Conservation (phyloP, 1,140 invertebrate species). For the Dendrolimus punctatus region DNA sequence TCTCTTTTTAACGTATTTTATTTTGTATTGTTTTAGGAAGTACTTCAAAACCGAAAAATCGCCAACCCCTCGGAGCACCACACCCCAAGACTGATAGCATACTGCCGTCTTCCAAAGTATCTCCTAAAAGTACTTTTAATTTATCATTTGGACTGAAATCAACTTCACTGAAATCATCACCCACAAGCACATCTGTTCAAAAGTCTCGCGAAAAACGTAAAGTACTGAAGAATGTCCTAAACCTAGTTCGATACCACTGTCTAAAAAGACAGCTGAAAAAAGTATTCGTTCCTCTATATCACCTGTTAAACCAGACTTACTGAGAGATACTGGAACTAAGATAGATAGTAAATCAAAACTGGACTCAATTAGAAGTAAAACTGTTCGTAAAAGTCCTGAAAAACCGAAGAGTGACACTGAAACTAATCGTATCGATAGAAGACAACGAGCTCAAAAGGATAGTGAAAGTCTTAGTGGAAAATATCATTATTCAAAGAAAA, state of each 20-base stretch:
- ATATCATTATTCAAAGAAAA: slow-evolving; percentile 69
- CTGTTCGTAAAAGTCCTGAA: slow-evolving; percentile 45
- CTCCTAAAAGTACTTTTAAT: slow-evolving; percentile 50
- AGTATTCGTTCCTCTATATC: slow-evolving; percentile 37
- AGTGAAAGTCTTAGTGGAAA: slow-evolving; percentile 63
- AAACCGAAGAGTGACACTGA: slow-evolving; percentile 57
- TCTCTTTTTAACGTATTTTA: slow-evolving; percentile 6
- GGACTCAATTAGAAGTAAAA: slow-evolving; percentile 34
- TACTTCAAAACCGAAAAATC: slow-evolving; percentile 42
- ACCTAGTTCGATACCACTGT: slow-evolving; percentile 60
- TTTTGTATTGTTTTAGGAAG: slow-evolving; percentile 59
- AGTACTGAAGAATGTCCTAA: slow-evolving; percentile 43
- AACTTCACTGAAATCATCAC: slow-evolving; percentile 32
- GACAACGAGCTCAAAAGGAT: slow-evolving; percentile 62
- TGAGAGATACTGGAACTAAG: slow-evolving; percentile 32
- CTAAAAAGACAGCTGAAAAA: slow-evolving; percentile 50
- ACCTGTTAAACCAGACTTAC: slow-evolving; percentile 45
- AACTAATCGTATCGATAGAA: slow-evolving; percentile 53
- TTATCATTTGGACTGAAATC: slow-evolving; percentile 50
- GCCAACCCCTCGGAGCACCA: slow-evolving; percentile 49
- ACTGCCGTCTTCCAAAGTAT: slow-evolving; percentile 61
- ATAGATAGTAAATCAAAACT: slow-evolving; percentile 42
- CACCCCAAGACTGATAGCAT: slow-evolving; percentile 54
- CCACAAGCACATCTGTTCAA: slow-evolving; percentile 20
- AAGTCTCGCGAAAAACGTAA: slow-evolving; percentile 46